Evolutionary conservation across 2,113 vertebrate species (phyloP).

Genomic region (Chloebia gouldiae): DNA sequence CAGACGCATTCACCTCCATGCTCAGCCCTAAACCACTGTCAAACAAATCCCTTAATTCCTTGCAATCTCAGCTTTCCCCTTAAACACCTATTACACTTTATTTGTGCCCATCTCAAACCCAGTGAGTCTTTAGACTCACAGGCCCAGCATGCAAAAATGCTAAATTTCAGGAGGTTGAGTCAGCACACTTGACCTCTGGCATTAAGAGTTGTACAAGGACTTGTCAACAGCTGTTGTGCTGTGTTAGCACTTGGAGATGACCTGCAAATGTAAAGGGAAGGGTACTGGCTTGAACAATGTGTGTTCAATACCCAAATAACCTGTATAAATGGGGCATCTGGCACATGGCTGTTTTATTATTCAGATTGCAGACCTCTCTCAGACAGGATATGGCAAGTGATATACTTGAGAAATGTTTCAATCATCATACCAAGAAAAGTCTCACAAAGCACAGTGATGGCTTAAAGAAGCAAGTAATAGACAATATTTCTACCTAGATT

Average conservation of each 20-base stretch:
- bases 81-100: not conserved
- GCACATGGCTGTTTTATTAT: not conserved
- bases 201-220: not conserved
- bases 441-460: not conserved
- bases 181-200: conserved; percentile 25
- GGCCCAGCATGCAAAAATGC: not conserved
- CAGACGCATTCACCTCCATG: not conserved
- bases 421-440: not conserved
- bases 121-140: not conserved
- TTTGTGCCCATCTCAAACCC: not conserved
- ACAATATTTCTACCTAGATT: not conserved
- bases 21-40: not conserved
- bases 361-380: not conserved
- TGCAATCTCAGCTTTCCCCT: not conserved
- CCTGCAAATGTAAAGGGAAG: not conserved
- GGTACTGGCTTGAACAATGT: conserved; percentile 1
- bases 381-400: not conserved
- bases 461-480: not conserved
- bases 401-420: not conserved
- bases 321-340: not conserved
- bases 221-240: conserved; percentile 50
- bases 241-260: conserved; percentile 11
- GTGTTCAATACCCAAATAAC: not conserved
- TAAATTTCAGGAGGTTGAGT: conserved; percentile 21
- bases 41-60: not conserved